phyloP scores from a whole-genome alignment of 2,888 invertebrate genomes.

The Myathropa florea region DNA sequence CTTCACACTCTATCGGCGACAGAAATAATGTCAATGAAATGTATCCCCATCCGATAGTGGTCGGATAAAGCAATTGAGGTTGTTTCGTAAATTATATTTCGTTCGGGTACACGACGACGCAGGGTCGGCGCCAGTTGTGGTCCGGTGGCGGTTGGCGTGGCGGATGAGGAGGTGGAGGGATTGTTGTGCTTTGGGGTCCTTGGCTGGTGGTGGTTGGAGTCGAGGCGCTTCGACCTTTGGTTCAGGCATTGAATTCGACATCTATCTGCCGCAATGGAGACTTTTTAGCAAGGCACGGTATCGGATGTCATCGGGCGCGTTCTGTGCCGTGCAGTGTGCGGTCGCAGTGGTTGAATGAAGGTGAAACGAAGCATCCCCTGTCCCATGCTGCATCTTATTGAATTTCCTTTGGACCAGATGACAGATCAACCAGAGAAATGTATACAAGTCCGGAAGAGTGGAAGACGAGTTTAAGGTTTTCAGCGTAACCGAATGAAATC shows the following conservation, averaged over 20 bases:
- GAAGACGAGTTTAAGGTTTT: background rate
- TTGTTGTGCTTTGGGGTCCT: background rate
- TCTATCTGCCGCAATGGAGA: slow-evolving; percentile 2
- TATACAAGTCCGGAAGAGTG: background rate
- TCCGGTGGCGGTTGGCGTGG: too few species aligned
- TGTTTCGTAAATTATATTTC: slow-evolving; percentile 51
- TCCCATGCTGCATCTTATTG: slow-evolving; percentile 26
- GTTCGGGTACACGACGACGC: background rate
- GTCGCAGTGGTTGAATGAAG: slow-evolving; percentile 6
- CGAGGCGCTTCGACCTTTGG: slow-evolving; percentile 19
- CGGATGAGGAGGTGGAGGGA: background rate
- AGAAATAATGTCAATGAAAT: slow-evolving; percentile 63
- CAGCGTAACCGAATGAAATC: background rate
- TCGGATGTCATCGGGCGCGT: slow-evolving; percentile 24
- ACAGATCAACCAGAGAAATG: background rate
- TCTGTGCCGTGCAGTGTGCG: background rate
- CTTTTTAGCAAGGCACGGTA: background rate
- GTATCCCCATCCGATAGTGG: slow-evolving; percentile 58
- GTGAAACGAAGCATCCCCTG: slow-evolving; percentile 10
- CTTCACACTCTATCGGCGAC: slow-evolving; percentile 56
- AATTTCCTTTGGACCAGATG: slow-evolving; percentile 14
- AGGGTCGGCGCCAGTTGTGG: background rate
- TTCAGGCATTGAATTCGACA: slow-evolving; percentile 25
- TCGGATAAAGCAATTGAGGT: slow-evolving; percentile 52
- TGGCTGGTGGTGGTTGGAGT: background rate